These are phyloP conservation scores for Nomada fucata DNA, from an alignment of 2,888 invertebrate genomes.

Conservation along the genomic window DNA sequence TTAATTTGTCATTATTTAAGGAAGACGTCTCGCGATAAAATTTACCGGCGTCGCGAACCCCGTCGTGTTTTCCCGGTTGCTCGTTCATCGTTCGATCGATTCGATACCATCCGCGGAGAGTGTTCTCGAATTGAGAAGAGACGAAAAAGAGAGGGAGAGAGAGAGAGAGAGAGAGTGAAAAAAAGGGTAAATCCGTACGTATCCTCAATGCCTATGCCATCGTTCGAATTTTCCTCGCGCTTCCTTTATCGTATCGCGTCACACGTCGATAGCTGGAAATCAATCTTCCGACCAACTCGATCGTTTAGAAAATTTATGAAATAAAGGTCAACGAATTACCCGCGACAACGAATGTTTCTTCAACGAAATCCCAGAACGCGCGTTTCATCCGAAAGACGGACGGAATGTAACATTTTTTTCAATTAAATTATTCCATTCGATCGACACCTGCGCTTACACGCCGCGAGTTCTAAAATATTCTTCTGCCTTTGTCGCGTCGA, in stretches of 20 bases:
- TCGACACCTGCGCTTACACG: too few relatives aligned
- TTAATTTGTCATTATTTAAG: constrained; percentile 78
- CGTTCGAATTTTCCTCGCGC: constrained; percentile 28
- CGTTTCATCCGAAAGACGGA: too few relatives aligned
- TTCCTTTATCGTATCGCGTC: constrained; percentile 5
- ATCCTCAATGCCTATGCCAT: constrained; percentile 33
- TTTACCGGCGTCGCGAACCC: constrained; percentile 52
- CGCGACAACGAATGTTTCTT: neutral
- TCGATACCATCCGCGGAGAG: constrained; percentile 30
- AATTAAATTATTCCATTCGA: too few relatives aligned
- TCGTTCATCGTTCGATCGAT: constrained; percentile 39
- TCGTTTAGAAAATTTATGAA: neutral
- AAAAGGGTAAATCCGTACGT: constrained; percentile 1
- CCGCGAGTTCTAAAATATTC: too few relatives aligned
- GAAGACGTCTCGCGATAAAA: constrained; percentile 68
- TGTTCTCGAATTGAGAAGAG: neutral
- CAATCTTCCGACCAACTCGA: neutral
- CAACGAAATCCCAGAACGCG: neutral
- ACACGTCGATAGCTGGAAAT: neutral
- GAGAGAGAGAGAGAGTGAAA: neutral
- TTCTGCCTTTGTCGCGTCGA: too few relatives aligned
- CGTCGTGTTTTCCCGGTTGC: constrained; percentile 38
- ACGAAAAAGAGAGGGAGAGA: neutral
- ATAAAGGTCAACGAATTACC: neutral
- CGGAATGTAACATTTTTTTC: too few relatives aligned